These are phyloP conservation scores for Drosophila tripunctata DNA, from an alignment of 2,888 invertebrate genomes.

Conservation along the genomic window DNA sequence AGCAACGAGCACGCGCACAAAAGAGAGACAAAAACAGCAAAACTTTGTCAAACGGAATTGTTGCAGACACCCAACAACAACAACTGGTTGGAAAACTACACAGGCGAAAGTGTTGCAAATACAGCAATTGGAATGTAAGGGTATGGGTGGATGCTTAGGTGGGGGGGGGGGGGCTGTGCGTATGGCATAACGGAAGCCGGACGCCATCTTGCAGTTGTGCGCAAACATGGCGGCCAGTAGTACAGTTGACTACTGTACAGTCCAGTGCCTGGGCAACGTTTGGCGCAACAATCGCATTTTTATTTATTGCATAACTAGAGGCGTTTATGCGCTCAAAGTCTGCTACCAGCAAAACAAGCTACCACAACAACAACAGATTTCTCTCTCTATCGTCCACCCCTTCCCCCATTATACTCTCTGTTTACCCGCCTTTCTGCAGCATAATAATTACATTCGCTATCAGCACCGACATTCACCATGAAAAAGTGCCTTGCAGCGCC, in stretches of 20 bases:
- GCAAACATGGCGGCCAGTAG: slow-evolving; percentile 67
- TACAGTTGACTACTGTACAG: neutral
- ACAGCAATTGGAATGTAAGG: neutral
- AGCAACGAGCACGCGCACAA: slow-evolving; percentile 39
- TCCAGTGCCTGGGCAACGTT: slow-evolving; percentile 20
- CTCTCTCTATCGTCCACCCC: neutral
- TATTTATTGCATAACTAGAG: slow-evolving; percentile 75
- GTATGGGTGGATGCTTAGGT: no score
- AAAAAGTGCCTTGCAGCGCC: slow-evolving; percentile 67
- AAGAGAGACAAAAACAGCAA: slow-evolving; percentile 12
- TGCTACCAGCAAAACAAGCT: slow-evolving; percentile 16
- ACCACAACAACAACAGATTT: neutral
- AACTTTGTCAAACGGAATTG: slow-evolving; percentile 63
- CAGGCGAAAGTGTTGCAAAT: slow-evolving; percentile 9
- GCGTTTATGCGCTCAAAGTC: slow-evolving; percentile 65
- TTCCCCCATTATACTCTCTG: neutral
- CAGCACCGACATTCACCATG: slow-evolving; percentile 68
- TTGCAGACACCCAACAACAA: slow-evolving; percentile 46
- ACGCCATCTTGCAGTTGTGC: slow-evolving; percentile 75
- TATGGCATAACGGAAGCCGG: slow-evolving; percentile 61
- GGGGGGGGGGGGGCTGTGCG: neutral
- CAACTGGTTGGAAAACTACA: slow-evolving; percentile 35
- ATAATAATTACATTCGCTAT: slow-evolving; percentile 77
- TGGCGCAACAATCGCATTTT: slow-evolving; percentile 65
- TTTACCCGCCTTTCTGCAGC: slow-evolving; percentile 36